Base-by-base conservation (phyloP, 2,888 invertebrate species). In the Agrochola litura region DNA sequence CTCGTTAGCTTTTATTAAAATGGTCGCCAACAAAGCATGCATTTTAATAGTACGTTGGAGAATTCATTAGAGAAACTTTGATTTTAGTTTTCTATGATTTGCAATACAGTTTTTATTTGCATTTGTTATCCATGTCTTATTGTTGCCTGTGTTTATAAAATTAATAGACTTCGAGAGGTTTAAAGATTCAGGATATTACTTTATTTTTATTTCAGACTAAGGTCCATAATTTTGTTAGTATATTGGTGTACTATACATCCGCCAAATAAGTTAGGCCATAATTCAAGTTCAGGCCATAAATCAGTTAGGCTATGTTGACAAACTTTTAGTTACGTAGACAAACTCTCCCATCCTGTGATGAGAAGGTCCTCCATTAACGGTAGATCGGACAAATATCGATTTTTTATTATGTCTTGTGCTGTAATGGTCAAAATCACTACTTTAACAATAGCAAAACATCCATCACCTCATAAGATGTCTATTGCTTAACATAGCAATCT, bases 1-100 rank as follows among this genome's bases (percentile, higher is more conserved):
- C 60, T 66, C 61, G 65, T 81, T 60, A 69, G 54, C 43, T 61
- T 79, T 66, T 25, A 69, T 72, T 69, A 78, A 82, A 82, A 76
- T 71, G 30, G 63, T 64, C 56, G 25, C 58, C 10, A 22, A 61
- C 66, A 49, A 65, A 65, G 49, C 60, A 64, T 63, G 58, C 6
- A 54, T 58, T 79, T 77, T 83, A 83, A 72, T 69, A 77, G 63
- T 61, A 70, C 49, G 49, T 67, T 69, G 54, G 30, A 25, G 58
- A 73, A 25, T 67, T 25, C n/a, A n/a, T n/a, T 69, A 30, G 22
- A 46, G 22, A 25, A 56, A 63, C 22, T 66, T 66, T 52, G 10
- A 14, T 10, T 43, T 37, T 41, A 19, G 54, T 61, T 60, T 65
- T 19, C 1, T 52, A n/a, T 43, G 30, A 54, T 65, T 58, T 41